Percentiles rank a stretch among this genome's conserved stretches.
Conservation (phyloP, 2,797 vertebrate genomes). For the Cygnus olor region DNA sequence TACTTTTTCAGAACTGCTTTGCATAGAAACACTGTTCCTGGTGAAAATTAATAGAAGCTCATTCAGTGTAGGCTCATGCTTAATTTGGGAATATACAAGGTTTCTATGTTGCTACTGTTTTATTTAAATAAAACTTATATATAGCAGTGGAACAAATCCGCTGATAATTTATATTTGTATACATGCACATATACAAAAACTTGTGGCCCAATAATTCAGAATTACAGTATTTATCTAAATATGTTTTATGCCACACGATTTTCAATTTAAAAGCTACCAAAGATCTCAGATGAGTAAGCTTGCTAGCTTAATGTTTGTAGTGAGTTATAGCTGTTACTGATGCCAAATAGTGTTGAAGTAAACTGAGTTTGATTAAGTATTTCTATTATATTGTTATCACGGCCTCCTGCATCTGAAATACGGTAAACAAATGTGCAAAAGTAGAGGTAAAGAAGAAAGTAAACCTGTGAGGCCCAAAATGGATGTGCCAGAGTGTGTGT, state of each 20-base stretch:
- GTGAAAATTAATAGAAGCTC: background rate
- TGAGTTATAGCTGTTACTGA: slow-evolving; percentile 23
- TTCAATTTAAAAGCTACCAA: slow-evolving; percentile 34
- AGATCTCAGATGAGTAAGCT: background rate
- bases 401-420: slow-evolving; percentile 13
- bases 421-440: slow-evolving; percentile 12
- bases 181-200: background rate
- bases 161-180: background rate
- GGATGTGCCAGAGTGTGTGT: background rate
- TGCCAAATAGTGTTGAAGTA: slow-evolving; percentile 44
- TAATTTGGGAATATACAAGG: fast-evolving
- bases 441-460: slow-evolving; percentile 11
- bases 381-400: slow-evolving; percentile 42
- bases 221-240: slow-evolving; percentile 23
- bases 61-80: background rate
- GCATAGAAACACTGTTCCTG: background rate
- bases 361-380: slow-evolving; percentile 47
- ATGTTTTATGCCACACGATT: background rate
- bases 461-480: slow-evolving; percentile 3
- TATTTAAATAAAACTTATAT: background rate
- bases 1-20: background rate
- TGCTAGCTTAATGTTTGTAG: slow-evolving; percentile 35
- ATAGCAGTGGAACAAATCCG: background rate
- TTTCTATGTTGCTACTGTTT: background rate
- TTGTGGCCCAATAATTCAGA: background rate